These are phyloP conservation scores for Hirtodrosophila cameraria DNA, from an alignment of 2,888 invertebrate genomes.

Conservation along the genomic window DNA sequence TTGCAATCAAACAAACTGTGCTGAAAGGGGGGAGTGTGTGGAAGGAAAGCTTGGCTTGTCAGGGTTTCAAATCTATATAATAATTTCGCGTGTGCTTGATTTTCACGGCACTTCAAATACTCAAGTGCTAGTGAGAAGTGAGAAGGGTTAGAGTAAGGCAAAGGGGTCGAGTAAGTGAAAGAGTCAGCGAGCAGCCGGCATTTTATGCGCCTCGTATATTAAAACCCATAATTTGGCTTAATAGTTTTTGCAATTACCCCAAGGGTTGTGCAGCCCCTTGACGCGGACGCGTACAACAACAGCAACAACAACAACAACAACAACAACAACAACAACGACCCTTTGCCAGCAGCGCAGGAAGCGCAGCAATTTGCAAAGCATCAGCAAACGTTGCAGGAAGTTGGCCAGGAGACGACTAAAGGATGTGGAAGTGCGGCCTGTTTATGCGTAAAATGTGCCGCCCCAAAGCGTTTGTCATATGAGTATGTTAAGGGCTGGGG, in stretches of 20 bases:
- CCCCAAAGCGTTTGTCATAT: conserved; percentile 60
- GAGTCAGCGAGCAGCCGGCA: conserved; percentile 59
- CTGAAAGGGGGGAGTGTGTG: background rate
- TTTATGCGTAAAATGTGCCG: conserved; percentile 70
- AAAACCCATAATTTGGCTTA: conserved; percentile 83
- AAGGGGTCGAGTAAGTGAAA: conserved; percentile 19
- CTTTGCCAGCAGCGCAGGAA: conserved; percentile 53
- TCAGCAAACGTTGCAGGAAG: conserved; percentile 44
- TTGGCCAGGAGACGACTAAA: conserved; percentile 30
- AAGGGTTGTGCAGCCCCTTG: conserved; percentile 52
- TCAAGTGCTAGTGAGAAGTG: conserved; percentile 51
- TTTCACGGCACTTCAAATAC: conserved; percentile 73
- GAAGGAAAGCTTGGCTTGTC: conserved; percentile 1
- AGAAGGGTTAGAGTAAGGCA: background rate
- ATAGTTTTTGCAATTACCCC: conserved; percentile 81
- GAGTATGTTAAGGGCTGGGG: background rate
- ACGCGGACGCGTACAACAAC: conserved; percentile 15
- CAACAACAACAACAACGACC: conserved; percentile 22
- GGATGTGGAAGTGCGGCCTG: conserved; percentile 63
- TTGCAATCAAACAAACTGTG: conserved; percentile 65
- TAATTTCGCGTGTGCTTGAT: conserved; percentile 76
- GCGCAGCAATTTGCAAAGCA: conserved; percentile 51
- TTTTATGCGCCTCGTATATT: conserved; percentile 71
- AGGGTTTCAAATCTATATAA: conserved; percentile 69
- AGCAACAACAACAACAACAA: conserved; percentile 18